These are phyloP conservation scores for Ia io DNA, from an alignment of 2,113 vertebrate genomes.

Conservation along the genomic window DNA sequence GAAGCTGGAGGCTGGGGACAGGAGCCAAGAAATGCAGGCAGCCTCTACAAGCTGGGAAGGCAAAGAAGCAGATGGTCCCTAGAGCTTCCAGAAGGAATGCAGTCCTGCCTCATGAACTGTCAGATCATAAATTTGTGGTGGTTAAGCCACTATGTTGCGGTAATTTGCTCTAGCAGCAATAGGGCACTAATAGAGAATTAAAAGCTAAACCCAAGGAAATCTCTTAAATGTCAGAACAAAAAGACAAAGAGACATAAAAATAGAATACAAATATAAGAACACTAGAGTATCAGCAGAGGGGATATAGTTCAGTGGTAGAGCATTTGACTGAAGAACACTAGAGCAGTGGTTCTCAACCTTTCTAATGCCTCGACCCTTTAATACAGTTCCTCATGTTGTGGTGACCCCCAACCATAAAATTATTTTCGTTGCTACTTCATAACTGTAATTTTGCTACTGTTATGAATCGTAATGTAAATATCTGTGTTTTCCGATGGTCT, in stretches of 20 bases:
- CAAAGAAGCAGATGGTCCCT: background rate
- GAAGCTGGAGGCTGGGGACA: background rate
- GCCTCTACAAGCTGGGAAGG: background rate
- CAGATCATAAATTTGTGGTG: background rate
- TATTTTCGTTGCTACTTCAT: too few species aligned
- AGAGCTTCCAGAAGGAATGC: background rate
- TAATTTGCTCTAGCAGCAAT: background rate
- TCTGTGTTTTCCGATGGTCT: too few species aligned
- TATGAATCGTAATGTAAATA: too few species aligned
- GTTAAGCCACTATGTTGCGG: background rate
- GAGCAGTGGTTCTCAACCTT: too few species aligned
- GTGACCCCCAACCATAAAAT: too few species aligned
- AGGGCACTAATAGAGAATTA: background rate
- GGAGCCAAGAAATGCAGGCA: background rate
- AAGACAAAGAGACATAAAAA: background rate
- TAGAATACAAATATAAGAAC: background rate
- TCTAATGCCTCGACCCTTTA: too few species aligned
- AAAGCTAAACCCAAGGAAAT: conserved; percentile 11
- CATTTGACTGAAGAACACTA: too few species aligned
- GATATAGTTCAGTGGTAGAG: too few species aligned
- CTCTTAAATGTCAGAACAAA: background rate
- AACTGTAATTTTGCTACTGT: too few species aligned
- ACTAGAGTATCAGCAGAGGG: background rate
- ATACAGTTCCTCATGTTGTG: too few species aligned
- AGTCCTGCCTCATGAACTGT: background rate